Percentiles rank a stretch among this genome's conserved stretches.
phyloP scores from a whole-genome alignment of 2,888 invertebrate genomes.

The Notodromas monacha region DNA sequence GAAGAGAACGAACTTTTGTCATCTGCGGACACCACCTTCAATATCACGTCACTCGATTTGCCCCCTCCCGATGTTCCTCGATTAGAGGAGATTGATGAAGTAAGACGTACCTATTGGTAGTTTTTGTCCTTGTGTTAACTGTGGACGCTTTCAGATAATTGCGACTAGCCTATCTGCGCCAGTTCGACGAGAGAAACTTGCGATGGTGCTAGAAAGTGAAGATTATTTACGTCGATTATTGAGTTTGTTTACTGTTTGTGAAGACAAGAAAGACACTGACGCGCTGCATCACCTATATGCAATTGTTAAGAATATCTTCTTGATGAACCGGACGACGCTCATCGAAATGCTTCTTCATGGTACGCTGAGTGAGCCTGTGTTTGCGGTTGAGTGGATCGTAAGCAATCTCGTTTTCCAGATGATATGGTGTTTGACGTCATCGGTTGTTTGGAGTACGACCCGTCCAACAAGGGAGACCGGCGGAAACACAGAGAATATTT shows the following conservation, averaged over 20 bases:
- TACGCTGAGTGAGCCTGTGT: not conserved
- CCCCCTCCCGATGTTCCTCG: slow-evolving; percentile 77
- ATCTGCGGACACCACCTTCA: too few species aligned
- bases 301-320: slow-evolving; percentile 92
- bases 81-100: slow-evolving; percentile 71
- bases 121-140: not conserved
- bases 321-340: slow-evolving; percentile 80
- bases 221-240: slow-evolving; percentile 79
- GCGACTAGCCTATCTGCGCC: slow-evolving; percentile 60
- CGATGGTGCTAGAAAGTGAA: slow-evolving; percentile 66
- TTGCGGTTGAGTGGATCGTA: not conserved
- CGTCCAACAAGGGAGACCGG: slow-evolving; percentile 33
- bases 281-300: slow-evolving; percentile 77
- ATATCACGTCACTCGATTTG: slow-evolving; percentile 60
- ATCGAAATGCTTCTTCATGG: slow-evolving; percentile 76
- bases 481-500: slow-evolving; percentile 87
- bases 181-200: slow-evolving; percentile 68
- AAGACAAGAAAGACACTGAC: slow-evolving; percentile 76
- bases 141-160: slow-evolving; percentile 25
- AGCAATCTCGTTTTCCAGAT: slow-evolving; percentile 17
- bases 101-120: slow-evolving; percentile 11
- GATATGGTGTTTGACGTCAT: slow-evolving; percentile 90
- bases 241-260: slow-evolving; percentile 80
- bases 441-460: slow-evolving; percentile 93
- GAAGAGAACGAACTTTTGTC: slow-evolving; percentile 86